Evolutionary conservation across 2,888 invertebrate genomes (phyloP).

Genomic region (Formica aserva): DNA sequence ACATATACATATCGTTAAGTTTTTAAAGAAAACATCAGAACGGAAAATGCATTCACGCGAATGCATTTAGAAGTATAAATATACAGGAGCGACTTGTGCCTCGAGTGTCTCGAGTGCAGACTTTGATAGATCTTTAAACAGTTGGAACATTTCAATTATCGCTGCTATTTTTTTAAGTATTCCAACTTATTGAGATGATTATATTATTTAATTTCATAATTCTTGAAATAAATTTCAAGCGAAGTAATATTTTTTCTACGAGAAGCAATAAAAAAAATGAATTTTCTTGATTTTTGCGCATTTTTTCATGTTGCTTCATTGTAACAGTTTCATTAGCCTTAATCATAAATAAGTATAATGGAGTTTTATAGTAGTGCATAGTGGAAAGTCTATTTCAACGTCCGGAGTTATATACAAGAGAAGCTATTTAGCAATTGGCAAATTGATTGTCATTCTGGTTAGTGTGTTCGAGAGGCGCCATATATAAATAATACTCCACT

Average conservation of each 20-base stretch:
- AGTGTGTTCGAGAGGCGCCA: slow-evolving; percentile 71
- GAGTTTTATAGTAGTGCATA: slow-evolving; percentile 55
- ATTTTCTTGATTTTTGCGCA: not conserved
- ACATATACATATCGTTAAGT: not conserved
- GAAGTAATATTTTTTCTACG: not conserved
- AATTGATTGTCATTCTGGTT: slow-evolving; percentile 66
- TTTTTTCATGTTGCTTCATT: not conserved
- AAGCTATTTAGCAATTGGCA: slow-evolving; percentile 73
- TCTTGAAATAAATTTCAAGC: not conserved
- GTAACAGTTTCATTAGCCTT: not conserved
- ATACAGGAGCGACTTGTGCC: slow-evolving; percentile 56
- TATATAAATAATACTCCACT: slow-evolving; percentile 67
- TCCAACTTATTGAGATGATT: not conserved
- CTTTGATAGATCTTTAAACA: slow-evolving; percentile 26
- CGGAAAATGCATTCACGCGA: slow-evolving; percentile 20
- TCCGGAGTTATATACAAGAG: slow-evolving; percentile 66
- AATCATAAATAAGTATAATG: slow-evolving; percentile 21
- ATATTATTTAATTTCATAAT: not conserved
- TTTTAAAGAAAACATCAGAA: slow-evolving; percentile 45
- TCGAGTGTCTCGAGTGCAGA: slow-evolving; percentile 59
- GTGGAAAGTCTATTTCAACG: slow-evolving; percentile 63
- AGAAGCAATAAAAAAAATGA: not conserved
- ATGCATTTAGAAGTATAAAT: slow-evolving; percentile 63
- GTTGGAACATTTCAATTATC: slow-evolving; percentile 31
- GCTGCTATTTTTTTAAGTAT: slow-evolving; percentile 17